These are phyloP conservation scores for Danio kyathit DNA, from an alignment of 2,797 vertebrate species.

Conservation along the genomic window DNA sequence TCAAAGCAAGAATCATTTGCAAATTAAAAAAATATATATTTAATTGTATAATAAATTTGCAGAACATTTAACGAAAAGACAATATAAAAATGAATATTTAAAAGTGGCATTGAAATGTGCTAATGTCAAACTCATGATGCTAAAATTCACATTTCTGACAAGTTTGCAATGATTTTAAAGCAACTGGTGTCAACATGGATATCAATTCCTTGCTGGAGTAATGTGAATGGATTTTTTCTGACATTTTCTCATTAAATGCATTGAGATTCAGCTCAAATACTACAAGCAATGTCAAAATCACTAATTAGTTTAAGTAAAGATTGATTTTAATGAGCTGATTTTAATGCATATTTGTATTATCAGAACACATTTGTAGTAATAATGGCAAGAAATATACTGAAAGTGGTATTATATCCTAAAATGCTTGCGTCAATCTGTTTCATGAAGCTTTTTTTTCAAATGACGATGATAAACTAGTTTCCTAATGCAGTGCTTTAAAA, in stretches of 20 bases:
- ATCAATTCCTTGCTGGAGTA: background rate
- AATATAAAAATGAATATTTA: too few species aligned
- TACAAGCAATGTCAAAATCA: too few species aligned
- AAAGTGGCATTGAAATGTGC: background rate
- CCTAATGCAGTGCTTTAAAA: constrained; percentile 20
- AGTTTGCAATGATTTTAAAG: background rate
- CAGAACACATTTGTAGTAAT: background rate
- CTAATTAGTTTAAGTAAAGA: too few species aligned
- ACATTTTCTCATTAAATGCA: background rate
- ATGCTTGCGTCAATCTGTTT: background rate
- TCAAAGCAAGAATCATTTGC: background rate
- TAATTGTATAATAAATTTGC: too few species aligned
- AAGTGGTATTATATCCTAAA: background rate
- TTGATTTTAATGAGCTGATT: too few species aligned
- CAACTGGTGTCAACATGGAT: background rate
- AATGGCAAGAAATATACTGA: background rate
- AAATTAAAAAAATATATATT: too few species aligned
- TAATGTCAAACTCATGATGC: background rate
- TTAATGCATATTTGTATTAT: too few species aligned
- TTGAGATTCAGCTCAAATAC: background rate
- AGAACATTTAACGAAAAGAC: too few species aligned
- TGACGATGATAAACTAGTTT: background rate
- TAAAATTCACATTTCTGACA: background rate
- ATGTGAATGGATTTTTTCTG: background rate
- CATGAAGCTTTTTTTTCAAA: background rate